Percentiles rank a stretch among this genome's conserved stretches.
phyloP scores from a whole-genome alignment of 1,140 invertebrate species.

The Planococcus citri region DNA sequence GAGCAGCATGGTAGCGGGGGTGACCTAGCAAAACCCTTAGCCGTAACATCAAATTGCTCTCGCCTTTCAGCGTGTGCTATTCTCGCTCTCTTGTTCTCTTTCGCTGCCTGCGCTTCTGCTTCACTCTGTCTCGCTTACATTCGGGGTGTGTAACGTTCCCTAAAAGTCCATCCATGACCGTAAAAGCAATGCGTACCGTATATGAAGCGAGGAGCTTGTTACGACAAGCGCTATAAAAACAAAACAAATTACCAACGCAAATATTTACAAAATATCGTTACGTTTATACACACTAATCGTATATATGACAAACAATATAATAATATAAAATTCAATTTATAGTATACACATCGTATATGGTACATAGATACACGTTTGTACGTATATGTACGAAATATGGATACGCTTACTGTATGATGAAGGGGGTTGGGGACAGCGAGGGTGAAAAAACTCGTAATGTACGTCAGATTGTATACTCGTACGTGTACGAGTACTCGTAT shows the following conservation, averaged over 20 bases:
- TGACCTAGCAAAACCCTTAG: neutral
- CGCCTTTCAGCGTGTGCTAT: neutral
- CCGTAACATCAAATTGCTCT: conserved; percentile 6
- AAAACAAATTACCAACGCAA: neutral
- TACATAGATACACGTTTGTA: no score
- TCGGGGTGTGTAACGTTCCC: conserved; percentile 3
- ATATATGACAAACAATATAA: neutral
- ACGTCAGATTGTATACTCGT: no score
- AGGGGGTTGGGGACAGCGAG: no score
- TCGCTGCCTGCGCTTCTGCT: no score
- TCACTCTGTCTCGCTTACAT: no score
- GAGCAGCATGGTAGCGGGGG: neutral
- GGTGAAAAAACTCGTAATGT: no score
- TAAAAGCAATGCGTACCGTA: neutral
- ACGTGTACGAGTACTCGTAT: no score
- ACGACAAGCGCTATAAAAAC: neutral
- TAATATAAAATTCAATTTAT: neutral
- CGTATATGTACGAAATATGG: no score
- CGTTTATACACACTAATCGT: neutral
- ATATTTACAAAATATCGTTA: neutral
- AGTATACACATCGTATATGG: no score
- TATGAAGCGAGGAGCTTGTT: neutral
- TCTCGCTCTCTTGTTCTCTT: no score
- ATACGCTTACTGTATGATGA: no score
- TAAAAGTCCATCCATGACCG: conserved; percentile 6